Conservation (phyloP, 2,113 vertebrate genomes). For the Taurulus bubalis region DNA sequence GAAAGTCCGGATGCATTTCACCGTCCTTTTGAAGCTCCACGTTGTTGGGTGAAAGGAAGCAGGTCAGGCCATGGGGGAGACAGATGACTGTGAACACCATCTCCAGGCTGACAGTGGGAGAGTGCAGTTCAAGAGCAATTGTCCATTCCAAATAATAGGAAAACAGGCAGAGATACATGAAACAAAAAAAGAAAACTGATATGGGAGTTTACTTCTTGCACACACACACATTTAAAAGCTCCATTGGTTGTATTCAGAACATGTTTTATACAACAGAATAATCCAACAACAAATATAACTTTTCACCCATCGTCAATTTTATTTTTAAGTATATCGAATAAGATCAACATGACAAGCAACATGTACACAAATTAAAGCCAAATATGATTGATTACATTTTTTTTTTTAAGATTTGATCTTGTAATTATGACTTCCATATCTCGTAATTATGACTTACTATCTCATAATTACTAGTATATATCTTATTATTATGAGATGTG, state of each 20-base stretch:
- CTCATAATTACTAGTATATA: not conserved
- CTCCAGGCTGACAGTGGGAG: slow-evolving; percentile 20
- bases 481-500: not conserved
- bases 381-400: not conserved
- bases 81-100: slow-evolving; percentile 8
- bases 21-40: slow-evolving; percentile 7
- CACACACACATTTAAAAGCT: not conserved
- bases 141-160: not conserved
- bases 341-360: not conserved
- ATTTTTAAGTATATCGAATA: not conserved
- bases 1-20: slow-evolving; percentile 40
- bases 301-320: not conserved
- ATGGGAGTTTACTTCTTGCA: not conserved
- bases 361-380: not conserved
- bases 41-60: slow-evolving; percentile 38
- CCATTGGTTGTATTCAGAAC: not conserved
- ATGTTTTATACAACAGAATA: not conserved
- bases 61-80: slow-evolving; percentile 50
- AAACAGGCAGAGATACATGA: not conserved
- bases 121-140: not conserved
- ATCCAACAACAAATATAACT: not conserved
- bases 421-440: not conserved
- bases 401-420: not conserved
- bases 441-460: not conserved
- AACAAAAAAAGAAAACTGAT: not conserved